Evolutionary conservation across 2,888 invertebrate species (phyloP).

Genomic region (Rhyacophila evoluta): DNA sequence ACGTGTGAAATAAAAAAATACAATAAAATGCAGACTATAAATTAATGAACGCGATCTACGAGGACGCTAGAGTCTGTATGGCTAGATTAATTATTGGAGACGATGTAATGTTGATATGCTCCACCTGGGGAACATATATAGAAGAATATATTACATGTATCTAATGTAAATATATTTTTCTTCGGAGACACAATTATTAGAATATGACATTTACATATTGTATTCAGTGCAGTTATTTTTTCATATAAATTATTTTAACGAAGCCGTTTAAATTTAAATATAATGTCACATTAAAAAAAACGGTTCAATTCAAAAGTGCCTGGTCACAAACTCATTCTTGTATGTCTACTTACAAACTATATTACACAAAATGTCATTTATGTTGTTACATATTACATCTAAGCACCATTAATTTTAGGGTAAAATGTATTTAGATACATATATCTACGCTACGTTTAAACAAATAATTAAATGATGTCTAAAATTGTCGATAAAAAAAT

Average conservation of each 20-base stretch:
- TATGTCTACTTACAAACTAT: not conserved
- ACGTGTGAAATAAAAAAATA: too few species aligned
- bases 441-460: not conserved
- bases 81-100: too few species aligned
- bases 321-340: not conserved
- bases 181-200: too few species aligned
- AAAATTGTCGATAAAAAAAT: not conserved
- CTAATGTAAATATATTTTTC: too few species aligned
- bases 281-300: not conserved
- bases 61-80: too few species aligned
- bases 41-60: too few species aligned
- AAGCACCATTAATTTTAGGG: conserved; percentile 20
- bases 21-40: too few species aligned
- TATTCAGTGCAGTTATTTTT: not conserved
- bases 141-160: too few species aligned
- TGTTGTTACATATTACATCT: not conserved
- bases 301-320: not conserved
- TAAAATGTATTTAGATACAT: conserved; percentile 10
- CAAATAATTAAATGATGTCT: not conserved
- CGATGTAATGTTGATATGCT: too few species aligned
- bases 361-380: conserved; percentile 12
- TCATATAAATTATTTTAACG: not conserved
- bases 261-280: not conserved
- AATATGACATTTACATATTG: not conserved
- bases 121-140: too few species aligned